phyloP scores from a whole-genome alignment of 64 coral and sea anemone genomes.

The Platygyra sinensis region DNA sequence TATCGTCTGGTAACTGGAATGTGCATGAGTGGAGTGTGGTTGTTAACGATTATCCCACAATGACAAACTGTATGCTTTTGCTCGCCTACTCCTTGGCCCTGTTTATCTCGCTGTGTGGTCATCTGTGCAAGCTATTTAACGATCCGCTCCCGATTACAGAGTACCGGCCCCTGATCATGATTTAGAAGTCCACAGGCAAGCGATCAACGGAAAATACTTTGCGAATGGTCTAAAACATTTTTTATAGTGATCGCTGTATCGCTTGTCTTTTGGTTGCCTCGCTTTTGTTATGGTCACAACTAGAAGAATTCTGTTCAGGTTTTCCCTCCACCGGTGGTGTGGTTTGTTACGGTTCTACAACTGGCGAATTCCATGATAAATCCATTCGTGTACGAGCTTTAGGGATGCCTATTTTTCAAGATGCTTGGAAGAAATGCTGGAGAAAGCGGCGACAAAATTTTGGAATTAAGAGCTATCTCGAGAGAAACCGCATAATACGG shows the following conservation, averaged over 20 bases:
- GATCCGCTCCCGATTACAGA: background rate
- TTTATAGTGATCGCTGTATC: background rate
- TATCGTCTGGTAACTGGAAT: background rate
- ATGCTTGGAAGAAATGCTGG: background rate
- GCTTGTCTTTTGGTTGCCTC: background rate
- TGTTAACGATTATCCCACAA: background rate
- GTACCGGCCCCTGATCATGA: background rate
- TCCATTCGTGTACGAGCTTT: background rate
- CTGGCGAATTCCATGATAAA: background rate
- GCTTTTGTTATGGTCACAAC: background rate
- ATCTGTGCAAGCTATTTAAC: background rate
- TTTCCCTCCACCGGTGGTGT: background rate
- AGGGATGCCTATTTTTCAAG: background rate
- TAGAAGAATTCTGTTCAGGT: background rate
- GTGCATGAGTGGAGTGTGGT: background rate
- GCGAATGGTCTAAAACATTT: background rate
- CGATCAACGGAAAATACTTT: background rate
- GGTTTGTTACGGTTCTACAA: background rate
- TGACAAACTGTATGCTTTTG: background rate
- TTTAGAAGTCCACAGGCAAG: background rate
- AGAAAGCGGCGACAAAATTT: background rate
- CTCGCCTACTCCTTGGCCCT: background rate
- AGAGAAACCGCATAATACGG: too few relatives aligned
- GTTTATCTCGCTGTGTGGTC: background rate
- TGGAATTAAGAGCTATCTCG: too few relatives aligned